Percentiles rank a stretch among this genome's conserved stretches.
These are phyloP conservation scores for Platanista minor DNA, from an alignment of 2,113 vertebrate species.

Conservation along the genomic window DNA sequence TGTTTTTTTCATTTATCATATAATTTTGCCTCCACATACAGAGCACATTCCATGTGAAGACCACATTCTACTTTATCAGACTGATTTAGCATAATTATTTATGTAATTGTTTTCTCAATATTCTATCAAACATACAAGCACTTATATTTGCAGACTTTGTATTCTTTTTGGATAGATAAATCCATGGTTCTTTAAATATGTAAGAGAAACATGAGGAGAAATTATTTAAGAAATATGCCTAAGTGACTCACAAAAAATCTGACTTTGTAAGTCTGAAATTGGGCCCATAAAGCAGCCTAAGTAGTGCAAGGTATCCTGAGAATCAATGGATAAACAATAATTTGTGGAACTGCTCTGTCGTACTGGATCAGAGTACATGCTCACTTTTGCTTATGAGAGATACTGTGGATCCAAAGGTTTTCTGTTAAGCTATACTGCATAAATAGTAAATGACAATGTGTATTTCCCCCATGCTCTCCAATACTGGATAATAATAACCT, in stretches of 20 bases:
- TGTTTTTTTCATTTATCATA: not conserved
- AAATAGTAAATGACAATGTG: not conserved
- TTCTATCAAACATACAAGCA: not conserved
- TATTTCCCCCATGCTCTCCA: not conserved
- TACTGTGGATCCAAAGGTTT: not conserved
- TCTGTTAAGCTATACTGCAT: not conserved
- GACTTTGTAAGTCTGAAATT: not conserved
- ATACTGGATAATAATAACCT: not conserved
- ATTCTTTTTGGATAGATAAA: not conserved
- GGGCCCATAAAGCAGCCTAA: not conserved
- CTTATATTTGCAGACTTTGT: not conserved
- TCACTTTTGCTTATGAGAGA: not conserved
- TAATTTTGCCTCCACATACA: not conserved
- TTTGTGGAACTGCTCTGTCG: not conserved
- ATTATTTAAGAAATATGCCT: no score
- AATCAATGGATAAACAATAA: not conserved
- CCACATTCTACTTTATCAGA: not conserved
- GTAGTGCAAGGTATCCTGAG: not conserved
- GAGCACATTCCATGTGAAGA: not conserved
- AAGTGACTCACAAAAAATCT: not conserved
- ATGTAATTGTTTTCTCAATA: not conserved
- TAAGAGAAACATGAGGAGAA: no score
- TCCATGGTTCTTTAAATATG: not conserved
- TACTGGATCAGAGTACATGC: not conserved
- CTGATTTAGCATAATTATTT: not conserved